phyloP scores from a whole-genome alignment of 2,888 invertebrate genomes.

The Anaspis maculata region DNA sequence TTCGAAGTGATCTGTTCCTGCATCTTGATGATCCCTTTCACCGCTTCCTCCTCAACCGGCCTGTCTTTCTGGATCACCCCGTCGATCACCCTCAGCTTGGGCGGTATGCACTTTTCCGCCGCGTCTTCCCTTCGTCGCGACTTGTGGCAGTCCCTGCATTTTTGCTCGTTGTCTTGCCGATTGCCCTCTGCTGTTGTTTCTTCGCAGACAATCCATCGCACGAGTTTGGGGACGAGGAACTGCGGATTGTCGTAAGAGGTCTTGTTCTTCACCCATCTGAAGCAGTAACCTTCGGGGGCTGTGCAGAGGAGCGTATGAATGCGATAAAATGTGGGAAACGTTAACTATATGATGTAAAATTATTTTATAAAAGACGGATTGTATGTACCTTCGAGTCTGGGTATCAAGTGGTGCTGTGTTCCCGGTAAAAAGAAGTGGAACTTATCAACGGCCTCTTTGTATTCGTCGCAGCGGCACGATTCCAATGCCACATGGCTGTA shows the following conservation, averaged over 20 bases:
- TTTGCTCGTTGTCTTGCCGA: neutral
- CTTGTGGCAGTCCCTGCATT: too few relatives aligned
- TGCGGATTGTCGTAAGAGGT: constrained; percentile 1
- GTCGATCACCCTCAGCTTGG: too few relatives aligned
- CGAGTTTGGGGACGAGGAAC: neutral
- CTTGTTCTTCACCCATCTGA: constrained; percentile 6
- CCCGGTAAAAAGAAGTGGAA: constrained; percentile 5
- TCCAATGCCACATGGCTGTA: too few relatives aligned
- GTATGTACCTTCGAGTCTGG: neutral
- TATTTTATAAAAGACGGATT: neutral
- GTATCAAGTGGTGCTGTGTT: constrained; percentile 4
- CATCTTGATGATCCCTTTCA: too few relatives aligned
- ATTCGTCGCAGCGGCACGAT: constrained; percentile 9
- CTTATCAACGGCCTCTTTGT: constrained; percentile 3
- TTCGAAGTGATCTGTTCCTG: neutral
- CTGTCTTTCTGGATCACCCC: too few relatives aligned
- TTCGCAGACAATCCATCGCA: neutral
- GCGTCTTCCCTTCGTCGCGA: too few relatives aligned
- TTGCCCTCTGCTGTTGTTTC: neutral
- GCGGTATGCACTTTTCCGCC: too few relatives aligned
- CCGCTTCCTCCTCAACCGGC: too few relatives aligned
- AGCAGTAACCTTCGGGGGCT: constrained; percentile 1
- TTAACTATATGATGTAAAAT: neutral
- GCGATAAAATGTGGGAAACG: too few relatives aligned
- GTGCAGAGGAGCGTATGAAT: too few relatives aligned